Conservation (phyloP, 2,888 invertebrate genomes). For the Entomobrya proxima region DNA sequence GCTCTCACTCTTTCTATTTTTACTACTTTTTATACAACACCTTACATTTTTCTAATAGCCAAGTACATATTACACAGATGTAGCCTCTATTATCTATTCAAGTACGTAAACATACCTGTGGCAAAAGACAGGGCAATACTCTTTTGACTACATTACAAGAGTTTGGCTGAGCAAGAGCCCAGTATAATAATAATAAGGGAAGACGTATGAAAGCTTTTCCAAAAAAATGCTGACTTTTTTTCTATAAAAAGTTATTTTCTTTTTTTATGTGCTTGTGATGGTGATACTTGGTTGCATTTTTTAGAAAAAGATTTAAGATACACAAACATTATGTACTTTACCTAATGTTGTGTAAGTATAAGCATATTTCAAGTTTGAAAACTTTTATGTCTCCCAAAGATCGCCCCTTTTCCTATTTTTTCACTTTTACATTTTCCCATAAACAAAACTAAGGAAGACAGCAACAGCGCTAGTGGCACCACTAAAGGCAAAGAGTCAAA, state of each 20-base stretch:
- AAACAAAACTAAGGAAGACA: slow-evolving; percentile 9
- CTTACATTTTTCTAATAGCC: neutral
- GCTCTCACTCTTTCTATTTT: neutral
- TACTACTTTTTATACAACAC: neutral
- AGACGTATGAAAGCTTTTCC: neutral
- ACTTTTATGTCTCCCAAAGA: slow-evolving; percentile 42
- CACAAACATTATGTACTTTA: slow-evolving; percentile 39
- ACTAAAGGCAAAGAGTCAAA: neutral
- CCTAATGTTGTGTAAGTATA: slow-evolving; percentile 44
- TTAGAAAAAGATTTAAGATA: slow-evolving; percentile 36
- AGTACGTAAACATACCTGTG: no score
- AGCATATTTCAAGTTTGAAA: slow-evolving; percentile 38
- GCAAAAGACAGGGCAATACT: no score
- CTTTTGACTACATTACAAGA: no score
- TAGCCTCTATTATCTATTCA: neutral
- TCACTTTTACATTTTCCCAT: slow-evolving; percentile 42
- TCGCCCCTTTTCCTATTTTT: slow-evolving; percentile 1
- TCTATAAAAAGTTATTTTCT: neutral
- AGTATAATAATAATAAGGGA: no score
- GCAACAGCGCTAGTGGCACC: neutral
- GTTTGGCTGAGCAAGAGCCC: no score
- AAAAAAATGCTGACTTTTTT: neutral
- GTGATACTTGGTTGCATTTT: slow-evolving; percentile 22
- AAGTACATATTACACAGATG: neutral
- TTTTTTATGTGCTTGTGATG: neutral